Conservation (phyloP, 2,888 invertebrate genomes). For the Cordilura impudica region DNA sequence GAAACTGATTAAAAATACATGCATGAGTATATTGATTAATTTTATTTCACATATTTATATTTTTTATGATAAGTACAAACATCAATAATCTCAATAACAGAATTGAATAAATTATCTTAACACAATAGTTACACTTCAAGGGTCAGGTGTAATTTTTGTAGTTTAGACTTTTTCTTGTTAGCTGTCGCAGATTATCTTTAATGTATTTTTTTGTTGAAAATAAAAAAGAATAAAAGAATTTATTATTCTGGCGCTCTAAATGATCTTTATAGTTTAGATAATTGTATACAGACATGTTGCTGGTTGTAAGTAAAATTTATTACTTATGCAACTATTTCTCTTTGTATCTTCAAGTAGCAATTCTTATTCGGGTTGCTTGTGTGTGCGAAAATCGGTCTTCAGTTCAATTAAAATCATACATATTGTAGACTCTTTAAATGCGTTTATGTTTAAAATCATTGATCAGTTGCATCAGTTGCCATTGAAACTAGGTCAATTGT, state of each 20-base stretch:
- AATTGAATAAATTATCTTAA: too few relatives aligned
- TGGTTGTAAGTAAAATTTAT: conserved; percentile 9
- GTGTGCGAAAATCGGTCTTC: conserved; percentile 49
- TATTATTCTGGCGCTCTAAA: conserved; percentile 51
- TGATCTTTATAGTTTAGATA: conserved; percentile 37
- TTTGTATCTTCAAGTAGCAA: conserved; percentile 27
- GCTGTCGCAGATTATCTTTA: conserved; percentile 48
- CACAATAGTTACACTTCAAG: too few relatives aligned
- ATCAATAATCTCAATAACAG: too few relatives aligned
- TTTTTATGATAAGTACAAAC: too few relatives aligned
- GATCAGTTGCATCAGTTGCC: conserved; percentile 54
- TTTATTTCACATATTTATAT: too few relatives aligned
- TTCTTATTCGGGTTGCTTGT: neutral
- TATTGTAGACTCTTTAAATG: conserved; percentile 49
- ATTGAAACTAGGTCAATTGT: conserved; percentile 55
- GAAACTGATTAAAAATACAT: too few relatives aligned
- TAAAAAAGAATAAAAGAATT: conserved; percentile 50
- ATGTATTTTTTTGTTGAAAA: conserved; percentile 9
- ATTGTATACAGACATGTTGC: neutral
- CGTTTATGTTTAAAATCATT: conserved; percentile 53
- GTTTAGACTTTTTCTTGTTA: conserved; percentile 30
- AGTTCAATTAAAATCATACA: conserved; percentile 53
- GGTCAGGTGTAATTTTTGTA: too few relatives aligned
- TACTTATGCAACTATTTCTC: conserved; percentile 24
- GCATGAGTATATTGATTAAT: too few relatives aligned